Percentiles rank a stretch among this genome's conserved stretches.
Evolutionary conservation across 2,113 vertebrate species (phyloP).

Genomic region (Copsychus sechellarum): DNA sequence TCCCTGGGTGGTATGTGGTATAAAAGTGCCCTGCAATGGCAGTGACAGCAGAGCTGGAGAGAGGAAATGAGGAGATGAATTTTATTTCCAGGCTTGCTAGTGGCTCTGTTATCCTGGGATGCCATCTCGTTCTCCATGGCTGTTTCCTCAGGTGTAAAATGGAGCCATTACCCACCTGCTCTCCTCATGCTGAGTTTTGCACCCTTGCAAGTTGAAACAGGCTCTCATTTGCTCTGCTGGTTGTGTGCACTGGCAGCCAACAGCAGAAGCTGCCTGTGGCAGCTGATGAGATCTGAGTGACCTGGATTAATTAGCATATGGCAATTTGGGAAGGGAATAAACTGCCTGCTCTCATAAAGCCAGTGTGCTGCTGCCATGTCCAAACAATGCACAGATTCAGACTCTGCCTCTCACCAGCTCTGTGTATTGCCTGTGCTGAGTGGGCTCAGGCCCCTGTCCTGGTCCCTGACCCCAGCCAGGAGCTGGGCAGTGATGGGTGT

Average conservation of each 20-base stretch:
- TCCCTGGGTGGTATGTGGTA: not conserved
- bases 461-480: not conserved
- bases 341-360: not conserved
- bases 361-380: not conserved
- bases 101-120: not conserved
- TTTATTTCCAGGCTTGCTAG: not conserved
- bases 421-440: rapidly evolving
- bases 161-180: slow-evolving; percentile 21
- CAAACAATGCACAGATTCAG: not conserved
- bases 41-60: not conserved
- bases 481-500: rapidly evolving
- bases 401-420: not conserved
- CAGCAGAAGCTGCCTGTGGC: not conserved
- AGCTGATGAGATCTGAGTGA: not conserved
- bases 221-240: not conserved
- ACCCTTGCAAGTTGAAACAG: not conserved
- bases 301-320: not conserved
- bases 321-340: not conserved
- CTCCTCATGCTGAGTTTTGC: not conserved
- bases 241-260: not conserved
- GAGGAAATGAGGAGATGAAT: not conserved
- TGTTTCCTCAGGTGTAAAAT: slow-evolving; percentile 38
- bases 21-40: not conserved
- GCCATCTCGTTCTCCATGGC: not conserved
- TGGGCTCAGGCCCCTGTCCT: not conserved